Evolutionary conservation across 2,113 vertebrate genomes (phyloP).

Genomic region (Malurus melanocephalus): DNA sequence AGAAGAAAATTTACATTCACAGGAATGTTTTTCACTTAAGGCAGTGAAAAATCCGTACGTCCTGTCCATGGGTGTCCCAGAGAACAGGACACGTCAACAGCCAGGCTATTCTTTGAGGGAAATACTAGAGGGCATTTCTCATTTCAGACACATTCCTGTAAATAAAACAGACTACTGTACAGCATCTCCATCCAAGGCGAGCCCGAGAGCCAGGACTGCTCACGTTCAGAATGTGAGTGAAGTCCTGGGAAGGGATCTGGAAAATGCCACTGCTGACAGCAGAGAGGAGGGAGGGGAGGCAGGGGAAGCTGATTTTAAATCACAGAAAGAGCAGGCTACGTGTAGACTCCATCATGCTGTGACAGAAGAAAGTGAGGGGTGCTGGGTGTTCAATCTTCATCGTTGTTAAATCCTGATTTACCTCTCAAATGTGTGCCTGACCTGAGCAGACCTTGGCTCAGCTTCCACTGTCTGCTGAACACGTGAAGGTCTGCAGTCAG

Average conservation of each 20-base stretch:
- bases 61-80: neutral
- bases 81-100: neutral
- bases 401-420: neutral
- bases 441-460: neutral
- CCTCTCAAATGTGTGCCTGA: neutral
- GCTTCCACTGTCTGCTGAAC: neutral
- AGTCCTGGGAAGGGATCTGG: slow-evolving; percentile 53
- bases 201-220: slow-evolving; percentile 4
- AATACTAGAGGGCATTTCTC: slow-evolving; percentile 21
- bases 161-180: slow-evolving; percentile 60
- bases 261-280: slow-evolving; percentile 57
- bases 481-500: neutral
- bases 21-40: neutral
- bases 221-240: slow-evolving; percentile 37
- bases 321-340: neutral
- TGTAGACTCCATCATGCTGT: neutral
- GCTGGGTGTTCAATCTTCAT: neutral
- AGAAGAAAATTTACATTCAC: neutral
- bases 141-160: slow-evolving; percentile 37
- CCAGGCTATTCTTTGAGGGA: neutral
- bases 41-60: neutral
- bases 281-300: neutral
- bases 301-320: neutral
- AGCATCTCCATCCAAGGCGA: slow-evolving; percentile 33
- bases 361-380: slow-evolving; percentile 4